Percentiles rank a stretch among this genome's conserved stretches.
phyloP scores from a whole-genome alignment of 2,113 vertebrate genomes.

The Colossoma macropomum region DNA sequence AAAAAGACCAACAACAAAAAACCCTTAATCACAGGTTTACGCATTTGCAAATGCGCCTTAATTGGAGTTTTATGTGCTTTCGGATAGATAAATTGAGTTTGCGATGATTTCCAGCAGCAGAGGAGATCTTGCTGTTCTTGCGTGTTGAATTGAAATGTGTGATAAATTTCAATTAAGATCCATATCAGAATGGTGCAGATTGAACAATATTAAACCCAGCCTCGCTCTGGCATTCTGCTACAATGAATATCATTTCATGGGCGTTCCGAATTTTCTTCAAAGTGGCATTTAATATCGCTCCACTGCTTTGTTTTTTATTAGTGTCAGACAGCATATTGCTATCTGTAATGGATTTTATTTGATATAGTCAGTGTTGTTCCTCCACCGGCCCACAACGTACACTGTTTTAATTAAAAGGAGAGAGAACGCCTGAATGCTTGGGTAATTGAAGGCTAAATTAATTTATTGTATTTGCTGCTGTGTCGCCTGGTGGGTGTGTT shows the following conservation, averaged over 20 bases:
- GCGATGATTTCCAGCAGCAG: background rate
- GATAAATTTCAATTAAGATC: constrained; percentile 52
- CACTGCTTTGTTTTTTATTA: constrained; percentile 59
- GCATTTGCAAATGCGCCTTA: constrained; percentile 32
- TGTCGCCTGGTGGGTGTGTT: constrained; percentile 69
- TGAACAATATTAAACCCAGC: constrained; percentile 42
- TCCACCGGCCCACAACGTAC: constrained; percentile 51
- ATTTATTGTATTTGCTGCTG: constrained; percentile 71
- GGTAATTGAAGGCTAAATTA: constrained; percentile 74
- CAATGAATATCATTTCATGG: constrained; percentile 67
- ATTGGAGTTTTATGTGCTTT: constrained; percentile 22
- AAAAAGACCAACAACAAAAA: background rate
- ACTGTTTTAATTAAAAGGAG: constrained; percentile 74
- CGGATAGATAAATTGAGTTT: constrained; percentile 35
- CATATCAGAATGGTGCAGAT: constrained; percentile 26
- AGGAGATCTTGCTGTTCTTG: background rate
- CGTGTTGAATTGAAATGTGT: constrained; percentile 13
- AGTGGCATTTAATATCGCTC: constrained; percentile 55
- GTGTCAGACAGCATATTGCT: constrained; percentile 66
- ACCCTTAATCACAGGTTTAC: constrained; percentile 19
- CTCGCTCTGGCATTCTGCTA: constrained; percentile 54
- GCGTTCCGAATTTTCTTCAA: constrained; percentile 62
- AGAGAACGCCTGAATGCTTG: constrained; percentile 60
- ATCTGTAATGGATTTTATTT: constrained; percentile 68
- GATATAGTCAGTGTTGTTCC: constrained; percentile 65